These are phyloP conservation scores for Halotydeus destructor DNA, from an alignment of 1,140 invertebrate species.

Conservation along the genomic window DNA sequence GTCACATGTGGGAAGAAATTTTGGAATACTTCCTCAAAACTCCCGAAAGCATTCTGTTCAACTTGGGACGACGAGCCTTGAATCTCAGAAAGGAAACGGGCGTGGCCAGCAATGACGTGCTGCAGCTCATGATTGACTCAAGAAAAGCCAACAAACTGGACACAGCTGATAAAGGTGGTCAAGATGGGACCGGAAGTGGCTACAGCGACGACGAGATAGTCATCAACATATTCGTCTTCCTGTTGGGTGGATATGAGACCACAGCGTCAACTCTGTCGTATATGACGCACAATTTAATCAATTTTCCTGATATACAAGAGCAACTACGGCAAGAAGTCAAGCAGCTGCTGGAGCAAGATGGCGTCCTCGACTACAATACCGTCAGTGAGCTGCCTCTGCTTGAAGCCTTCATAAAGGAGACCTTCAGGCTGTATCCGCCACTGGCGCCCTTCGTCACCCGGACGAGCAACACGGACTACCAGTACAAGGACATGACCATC, in stretches of 20 bases:
- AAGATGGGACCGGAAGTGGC: not conserved
- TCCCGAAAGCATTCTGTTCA: not conserved
- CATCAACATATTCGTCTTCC: constrained; percentile 40
- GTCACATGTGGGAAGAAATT: constrained; percentile 2
- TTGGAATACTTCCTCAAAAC: not conserved
- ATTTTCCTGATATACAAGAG: constrained; percentile 10
- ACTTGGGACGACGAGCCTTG: not conserved
- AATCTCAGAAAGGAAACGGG: not conserved
- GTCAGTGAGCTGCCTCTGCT: constrained; percentile 19
- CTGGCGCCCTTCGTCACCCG: constrained; percentile 26
- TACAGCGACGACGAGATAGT: constrained; percentile 18
- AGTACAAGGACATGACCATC: constrained; percentile 26
- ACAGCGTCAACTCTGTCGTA: constrained; percentile 24
- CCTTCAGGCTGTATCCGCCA: constrained; percentile 44
- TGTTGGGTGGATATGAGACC: constrained; percentile 42
- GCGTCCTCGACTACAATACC: constrained; percentile 13
- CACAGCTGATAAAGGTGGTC: not conserved
- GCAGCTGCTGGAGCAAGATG: not conserved
- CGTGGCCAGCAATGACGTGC: constrained; percentile 6
- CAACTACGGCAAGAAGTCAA: constrained; percentile 3
- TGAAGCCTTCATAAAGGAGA: constrained; percentile 21
- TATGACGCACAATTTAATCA: constrained; percentile 9
- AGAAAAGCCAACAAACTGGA: not conserved
- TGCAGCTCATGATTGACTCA: constrained; percentile 10
- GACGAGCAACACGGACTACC: constrained; percentile 22